phyloP scores from a whole-genome alignment of 2,797 vertebrate species.

The Morus bassanus region DNA sequence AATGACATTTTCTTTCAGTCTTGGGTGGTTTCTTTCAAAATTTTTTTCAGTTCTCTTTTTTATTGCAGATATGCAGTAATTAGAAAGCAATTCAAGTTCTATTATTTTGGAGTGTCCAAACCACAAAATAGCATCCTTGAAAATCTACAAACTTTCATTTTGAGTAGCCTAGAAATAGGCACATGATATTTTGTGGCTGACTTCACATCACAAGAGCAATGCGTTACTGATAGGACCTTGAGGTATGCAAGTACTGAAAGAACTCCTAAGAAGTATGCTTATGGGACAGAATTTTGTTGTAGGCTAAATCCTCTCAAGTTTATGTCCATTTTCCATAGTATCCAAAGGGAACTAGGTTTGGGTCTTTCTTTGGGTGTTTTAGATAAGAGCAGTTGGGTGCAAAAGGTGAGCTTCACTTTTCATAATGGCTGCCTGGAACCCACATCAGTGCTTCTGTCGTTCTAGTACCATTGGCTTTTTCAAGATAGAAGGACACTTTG shows the following conservation, averaged over 20 bases:
- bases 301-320: not conserved
- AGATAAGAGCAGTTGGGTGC: not conserved
- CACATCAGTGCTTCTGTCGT: not conserved
- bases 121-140: slow-evolving; percentile 34
- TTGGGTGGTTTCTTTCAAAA: not conserved
- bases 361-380: not conserved
- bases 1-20: not conserved
- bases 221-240: not conserved
- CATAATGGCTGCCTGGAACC: not conserved
- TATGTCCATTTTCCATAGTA: not conserved
- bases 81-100: slow-evolving; percentile 44
- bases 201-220: not conserved
- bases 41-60: not conserved
- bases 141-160: slow-evolving; percentile 46
- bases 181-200: not conserved
- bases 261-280: not conserved
- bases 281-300: not conserved
- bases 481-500: not conserved
- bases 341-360: not conserved
- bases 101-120: slow-evolving; percentile 46
- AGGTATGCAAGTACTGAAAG: not conserved
- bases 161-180: slow-evolving; percentile 26
- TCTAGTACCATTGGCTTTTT: not conserved
- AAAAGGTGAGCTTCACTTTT: not conserved
- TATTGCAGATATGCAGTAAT: not conserved